A percentile compares a stretch with the other conserved stretches of the same genome.
Evolutionary conservation across 2,113 vertebrate genomes (phyloP).

Genomic region (Delphinapterus leucas): DNA sequence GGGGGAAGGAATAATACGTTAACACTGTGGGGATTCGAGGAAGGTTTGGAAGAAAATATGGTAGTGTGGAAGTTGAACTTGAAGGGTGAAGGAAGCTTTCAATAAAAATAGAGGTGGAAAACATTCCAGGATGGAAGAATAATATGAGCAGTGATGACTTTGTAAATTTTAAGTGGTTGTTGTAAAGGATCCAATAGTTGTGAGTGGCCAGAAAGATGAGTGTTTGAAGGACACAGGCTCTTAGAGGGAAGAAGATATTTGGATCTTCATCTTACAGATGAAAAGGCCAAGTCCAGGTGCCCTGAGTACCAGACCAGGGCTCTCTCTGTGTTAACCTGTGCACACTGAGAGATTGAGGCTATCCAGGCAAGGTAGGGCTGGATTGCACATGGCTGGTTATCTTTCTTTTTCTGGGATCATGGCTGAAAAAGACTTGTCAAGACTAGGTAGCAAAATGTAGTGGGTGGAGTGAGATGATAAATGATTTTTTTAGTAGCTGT

Average conservation of each 20-base stretch:
- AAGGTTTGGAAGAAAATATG: background rate
- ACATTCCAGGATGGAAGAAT: background rate
- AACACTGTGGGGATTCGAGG: background rate
- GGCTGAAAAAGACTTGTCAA: background rate
- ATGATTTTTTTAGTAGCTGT: background rate
- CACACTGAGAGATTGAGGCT: accelerated
- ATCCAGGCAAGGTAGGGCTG: accelerated
- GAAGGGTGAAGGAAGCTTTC: background rate
- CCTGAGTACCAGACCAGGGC: background rate
- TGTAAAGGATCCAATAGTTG: background rate
- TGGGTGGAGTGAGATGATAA: background rate
- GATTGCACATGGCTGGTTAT: background rate
- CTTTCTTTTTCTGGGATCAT: background rate
- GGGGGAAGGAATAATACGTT: background rate
- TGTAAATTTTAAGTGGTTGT: background rate
- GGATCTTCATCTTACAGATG: background rate
- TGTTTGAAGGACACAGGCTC: background rate
- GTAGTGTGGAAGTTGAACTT: background rate
- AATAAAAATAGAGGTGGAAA: background rate
- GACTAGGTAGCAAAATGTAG: background rate
- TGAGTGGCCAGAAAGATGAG: background rate
- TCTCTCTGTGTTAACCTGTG: background rate
- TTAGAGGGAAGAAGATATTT: background rate
- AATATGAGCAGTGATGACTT: background rate
- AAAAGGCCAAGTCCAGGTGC: background rate